These are phyloP conservation scores for Sarotherodon lohbergeri DNA, from an alignment of 2,113 vertebrate genomes.

Conservation along the genomic window DNA sequence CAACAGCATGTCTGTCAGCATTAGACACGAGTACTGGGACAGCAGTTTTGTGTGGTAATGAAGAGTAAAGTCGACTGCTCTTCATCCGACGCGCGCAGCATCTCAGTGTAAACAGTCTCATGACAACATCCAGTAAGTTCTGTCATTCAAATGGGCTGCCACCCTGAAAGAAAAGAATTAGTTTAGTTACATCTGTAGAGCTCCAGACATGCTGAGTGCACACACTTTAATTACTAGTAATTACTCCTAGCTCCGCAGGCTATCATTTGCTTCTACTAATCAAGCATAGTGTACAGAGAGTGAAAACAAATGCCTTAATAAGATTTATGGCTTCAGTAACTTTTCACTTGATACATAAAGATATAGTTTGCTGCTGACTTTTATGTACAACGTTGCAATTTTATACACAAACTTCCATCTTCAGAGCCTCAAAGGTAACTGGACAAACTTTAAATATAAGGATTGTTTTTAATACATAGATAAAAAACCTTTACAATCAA, in stretches of 20 bases:
- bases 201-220: background rate
- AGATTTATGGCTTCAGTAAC: background rate
- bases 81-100: background rate
- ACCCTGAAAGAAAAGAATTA: slow-evolving; percentile 39
- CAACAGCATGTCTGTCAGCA: background rate
- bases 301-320: background rate
- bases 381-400: background rate
- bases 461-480: background rate
- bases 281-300: background rate
- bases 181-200: background rate
- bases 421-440: background rate
- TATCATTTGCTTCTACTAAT: background rate
- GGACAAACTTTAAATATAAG: background rate
- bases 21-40: background rate
- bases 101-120: background rate
- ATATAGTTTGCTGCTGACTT: background rate
- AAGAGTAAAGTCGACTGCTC: background rate
- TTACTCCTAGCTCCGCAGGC: background rate
- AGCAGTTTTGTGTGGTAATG: background rate
- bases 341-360: background rate
- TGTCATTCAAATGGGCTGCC: slow-evolving; percentile 36
- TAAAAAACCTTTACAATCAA: background rate
- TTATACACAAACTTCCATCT: background rate
- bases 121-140: background rate
- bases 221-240: background rate